These are phyloP conservation scores for Schrankia costaestrigalis DNA, from an alignment of 2,888 invertebrate species.

Conservation along the genomic window DNA sequence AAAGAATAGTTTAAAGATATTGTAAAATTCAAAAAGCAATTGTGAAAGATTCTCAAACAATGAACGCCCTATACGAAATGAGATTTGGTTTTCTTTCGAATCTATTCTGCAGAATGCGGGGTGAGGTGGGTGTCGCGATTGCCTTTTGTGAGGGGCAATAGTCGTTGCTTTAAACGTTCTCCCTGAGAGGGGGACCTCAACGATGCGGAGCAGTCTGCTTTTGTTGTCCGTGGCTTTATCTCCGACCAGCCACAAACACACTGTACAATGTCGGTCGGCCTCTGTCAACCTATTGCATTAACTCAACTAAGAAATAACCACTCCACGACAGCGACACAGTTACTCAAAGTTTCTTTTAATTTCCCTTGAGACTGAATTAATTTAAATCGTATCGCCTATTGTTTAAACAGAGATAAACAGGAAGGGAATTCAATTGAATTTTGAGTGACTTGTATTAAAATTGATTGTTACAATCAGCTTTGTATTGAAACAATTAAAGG, in stretches of 20 bases:
- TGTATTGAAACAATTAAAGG: no score
- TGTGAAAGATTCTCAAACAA: conserved; percentile 66
- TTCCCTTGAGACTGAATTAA: conserved; percentile 21
- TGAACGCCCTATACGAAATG: conserved; percentile 56
- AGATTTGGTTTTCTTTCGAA: conserved; percentile 69
- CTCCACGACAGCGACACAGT: conserved; percentile 11
- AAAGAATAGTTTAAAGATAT: conserved; percentile 44
- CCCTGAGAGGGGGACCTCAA: conserved; percentile 34
- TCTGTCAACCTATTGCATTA: conserved; percentile 59
- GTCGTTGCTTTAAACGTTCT: conserved; percentile 63
- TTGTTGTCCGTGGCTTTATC: conserved; percentile 63
- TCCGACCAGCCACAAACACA: conserved; percentile 54
- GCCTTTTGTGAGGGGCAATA: conserved; percentile 70
- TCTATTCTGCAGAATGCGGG: conserved; percentile 52
- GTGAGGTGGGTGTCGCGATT: conserved; percentile 26
- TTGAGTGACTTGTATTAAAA: conserved; percentile 29
- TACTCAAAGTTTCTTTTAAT: conserved; percentile 29
- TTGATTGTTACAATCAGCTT: conserved; percentile 1
- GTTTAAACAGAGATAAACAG: conserved; percentile 22
- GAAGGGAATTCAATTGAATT: conserved; percentile 35
- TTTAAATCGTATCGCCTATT: conserved; percentile 29
- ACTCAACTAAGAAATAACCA: conserved; percentile 42
- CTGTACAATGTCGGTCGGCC: conserved; percentile 34
- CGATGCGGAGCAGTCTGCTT: conserved; percentile 51
- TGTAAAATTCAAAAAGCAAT: conserved; percentile 65